A percentile compares a stretch with the other conserved stretches of the same genome.
phyloP scores from a whole-genome alignment of 2,797 vertebrate species.

The Gadopsis bispinosus region DNA sequence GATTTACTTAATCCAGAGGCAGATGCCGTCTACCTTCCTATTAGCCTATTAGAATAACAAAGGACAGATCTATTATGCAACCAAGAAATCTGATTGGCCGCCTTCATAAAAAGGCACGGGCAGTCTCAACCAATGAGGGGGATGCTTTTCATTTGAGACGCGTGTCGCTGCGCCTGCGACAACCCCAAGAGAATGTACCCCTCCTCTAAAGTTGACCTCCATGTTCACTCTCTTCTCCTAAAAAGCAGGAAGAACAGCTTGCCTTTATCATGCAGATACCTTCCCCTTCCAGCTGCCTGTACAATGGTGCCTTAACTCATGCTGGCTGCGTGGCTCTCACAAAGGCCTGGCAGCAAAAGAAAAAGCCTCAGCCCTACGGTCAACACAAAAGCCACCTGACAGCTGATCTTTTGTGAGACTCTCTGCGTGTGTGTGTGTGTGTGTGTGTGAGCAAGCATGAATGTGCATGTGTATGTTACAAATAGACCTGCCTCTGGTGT shows the following conservation, averaged over 20 bases:
- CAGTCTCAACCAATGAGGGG: slow-evolving; percentile 75
- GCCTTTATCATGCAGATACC: slow-evolving; percentile 85
- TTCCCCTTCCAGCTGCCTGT: slow-evolving; percentile 82
- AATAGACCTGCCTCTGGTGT: slow-evolving; percentile 91
- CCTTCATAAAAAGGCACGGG: slow-evolving; percentile 72
- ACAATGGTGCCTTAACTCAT: slow-evolving; percentile 81
- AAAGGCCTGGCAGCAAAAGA: slow-evolving; percentile 79
- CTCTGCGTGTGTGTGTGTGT: background rate
- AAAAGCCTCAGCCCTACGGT: slow-evolving; percentile 63
- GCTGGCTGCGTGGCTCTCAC: slow-evolving; percentile 79
- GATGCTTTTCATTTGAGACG: slow-evolving; percentile 55
- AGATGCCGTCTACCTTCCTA: slow-evolving; percentile 70
- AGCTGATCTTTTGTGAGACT: slow-evolving; percentile 75
- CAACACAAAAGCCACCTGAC: slow-evolving; percentile 78
- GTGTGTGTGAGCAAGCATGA: slow-evolving; percentile 48
- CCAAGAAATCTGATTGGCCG: slow-evolving; percentile 65
- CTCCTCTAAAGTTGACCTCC: slow-evolving; percentile 75
- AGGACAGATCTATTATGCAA: slow-evolving; percentile 73
- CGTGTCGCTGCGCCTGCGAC: slow-evolving; percentile 42
- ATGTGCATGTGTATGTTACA: slow-evolving; percentile 85
- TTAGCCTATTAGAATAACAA: slow-evolving; percentile 76
- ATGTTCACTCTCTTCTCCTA: slow-evolving; percentile 64
- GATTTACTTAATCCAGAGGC: slow-evolving; percentile 62
- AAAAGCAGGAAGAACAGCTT: slow-evolving; percentile 80
- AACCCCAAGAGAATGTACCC: slow-evolving; percentile 57